Base-by-base conservation (phyloP, 2,797 vertebrate genomes). In the Microctenopoma lineatum region DNA sequence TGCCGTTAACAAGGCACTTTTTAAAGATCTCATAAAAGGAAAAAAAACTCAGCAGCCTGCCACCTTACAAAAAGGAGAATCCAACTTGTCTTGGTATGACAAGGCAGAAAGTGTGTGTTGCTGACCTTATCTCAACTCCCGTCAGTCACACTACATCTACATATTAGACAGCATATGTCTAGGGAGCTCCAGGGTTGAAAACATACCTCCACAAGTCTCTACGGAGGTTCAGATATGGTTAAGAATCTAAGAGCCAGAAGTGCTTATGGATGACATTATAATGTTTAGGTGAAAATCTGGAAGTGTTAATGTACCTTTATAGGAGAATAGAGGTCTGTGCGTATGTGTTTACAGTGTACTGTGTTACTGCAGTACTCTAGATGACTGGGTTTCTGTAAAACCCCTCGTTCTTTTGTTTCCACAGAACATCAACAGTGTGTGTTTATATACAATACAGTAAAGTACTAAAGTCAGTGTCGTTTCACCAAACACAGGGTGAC, bases 1-100 rank as follows among this genome's bases (percentile, higher is more conserved):
- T 8, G 3, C 48, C 8, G 32, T 79, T 83, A 86, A 86, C 70
- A n/a, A 84, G 80, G 2, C 71, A 0, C n/a, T 80, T 79, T 85
- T 81, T 75, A 79, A 77, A 75, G 66, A 57, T 48, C 73, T 73
- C 42, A 3, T 73, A 54, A 79, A 79, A 39, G 9, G 9, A 29
- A 4, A 38, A 52, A 38, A 55, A 65, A 81, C 69, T 58, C 57
- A 38, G 77, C 73, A 59, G 50, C 52, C 61, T 50, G 50, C 34
- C 46, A 13, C 47, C 46, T 4, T 7, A 36, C 63, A 16, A 52
- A 63, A 38, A 47, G 52, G 48, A 59, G 66, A 47, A 36, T 55
- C 61, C 42, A 55, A 47, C 61, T 13, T 15, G 59, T 70, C 41
- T 12, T 3, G 11, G 52, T 41, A 29, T 42, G 54, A 64, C 46